Conservation (phyloP, 2,888 invertebrate genomes). For the Aphodius sticticus region DNA sequence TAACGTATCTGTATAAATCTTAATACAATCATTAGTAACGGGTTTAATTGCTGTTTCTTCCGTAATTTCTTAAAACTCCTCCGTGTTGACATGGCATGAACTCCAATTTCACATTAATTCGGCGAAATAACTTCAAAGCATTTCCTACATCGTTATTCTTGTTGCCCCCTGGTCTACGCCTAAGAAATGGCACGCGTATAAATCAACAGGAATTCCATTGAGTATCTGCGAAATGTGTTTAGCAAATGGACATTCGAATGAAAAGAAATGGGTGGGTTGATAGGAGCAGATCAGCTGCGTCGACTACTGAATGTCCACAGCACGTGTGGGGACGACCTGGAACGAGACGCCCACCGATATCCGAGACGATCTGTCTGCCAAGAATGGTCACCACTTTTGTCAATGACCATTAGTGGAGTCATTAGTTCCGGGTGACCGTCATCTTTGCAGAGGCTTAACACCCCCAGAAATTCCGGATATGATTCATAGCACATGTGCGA, state of each 20-base stretch:
- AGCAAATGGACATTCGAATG: slow-evolving; percentile 19
- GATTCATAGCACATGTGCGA: slow-evolving; percentile 29
- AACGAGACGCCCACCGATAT: slow-evolving; percentile 36
- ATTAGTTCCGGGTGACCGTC: slow-evolving; percentile 38
- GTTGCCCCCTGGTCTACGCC: not conserved
- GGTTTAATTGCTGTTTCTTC: too few species aligned
- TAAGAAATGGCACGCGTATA: not conserved
- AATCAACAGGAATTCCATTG: not conserved
- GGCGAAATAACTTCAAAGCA: too few species aligned
- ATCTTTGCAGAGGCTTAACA: slow-evolving; percentile 33
- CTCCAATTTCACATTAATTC: too few species aligned
- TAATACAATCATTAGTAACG: too few species aligned
- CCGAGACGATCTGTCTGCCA: slow-evolving; percentile 31
- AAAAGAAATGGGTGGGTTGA: slow-evolving; percentile 14
- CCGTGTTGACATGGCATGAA: too few species aligned
- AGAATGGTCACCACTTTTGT: slow-evolving; percentile 37
- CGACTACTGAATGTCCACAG: slow-evolving; percentile 15
- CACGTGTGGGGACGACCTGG: slow-evolving; percentile 28
- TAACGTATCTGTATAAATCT: too few species aligned
- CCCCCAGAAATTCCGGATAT: slow-evolving; percentile 23
- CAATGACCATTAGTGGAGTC: slow-evolving; percentile 36
- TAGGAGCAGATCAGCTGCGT: slow-evolving; percentile 6
- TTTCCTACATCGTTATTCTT: too few species aligned
- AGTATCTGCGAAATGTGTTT: slow-evolving; percentile 16
- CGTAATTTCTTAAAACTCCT: too few species aligned